Percentiles rank a stretch among this genome's conserved stretches.
These are phyloP conservation scores for Microcebus griseorufus DNA, from an alignment of 2,113 vertebrate species.

Conservation along the genomic window DNA sequence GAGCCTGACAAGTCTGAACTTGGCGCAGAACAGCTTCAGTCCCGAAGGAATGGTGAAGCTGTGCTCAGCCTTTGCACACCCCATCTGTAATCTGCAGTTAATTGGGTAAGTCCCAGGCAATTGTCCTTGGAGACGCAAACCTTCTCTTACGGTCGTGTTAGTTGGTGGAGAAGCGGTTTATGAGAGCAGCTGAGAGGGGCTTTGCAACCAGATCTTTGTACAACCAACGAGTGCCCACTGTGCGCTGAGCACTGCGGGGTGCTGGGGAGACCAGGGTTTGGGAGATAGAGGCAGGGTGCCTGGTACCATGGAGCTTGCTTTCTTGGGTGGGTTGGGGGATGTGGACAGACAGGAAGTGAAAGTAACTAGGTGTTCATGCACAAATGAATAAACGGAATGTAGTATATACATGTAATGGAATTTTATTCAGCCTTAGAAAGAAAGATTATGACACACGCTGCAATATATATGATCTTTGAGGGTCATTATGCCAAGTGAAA, in stretches of 20 bases:
- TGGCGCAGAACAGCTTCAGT: neutral
- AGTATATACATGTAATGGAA: rapidly evolving
- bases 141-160: neutral
- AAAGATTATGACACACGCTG: neutral
- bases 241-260: rapidly evolving
- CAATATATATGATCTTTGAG: too few species aligned
- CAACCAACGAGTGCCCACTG: rapidly evolving
- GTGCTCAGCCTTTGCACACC: neutral
- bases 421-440: neutral
- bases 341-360: neutral
- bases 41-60: neutral
- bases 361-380: neutral
- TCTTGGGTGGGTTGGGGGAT: neutral
- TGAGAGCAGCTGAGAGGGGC: too few species aligned
- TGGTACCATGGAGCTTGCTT: neutral
- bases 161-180: neutral
- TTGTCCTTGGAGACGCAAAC: neutral
- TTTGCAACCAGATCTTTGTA: neutral
- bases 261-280: neutral
- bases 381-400: neutral
- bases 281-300: neutral
- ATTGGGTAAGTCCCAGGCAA: constrained; percentile 42
- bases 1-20: neutral
- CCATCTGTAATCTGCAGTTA: neutral
- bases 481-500: neutral